Percentiles rank a stretch among this genome's conserved stretches.
These are phyloP conservation scores for Pangasianodon hypophthalmus DNA, from an alignment of 2,113 vertebrate genomes.

Conservation along the genomic window DNA sequence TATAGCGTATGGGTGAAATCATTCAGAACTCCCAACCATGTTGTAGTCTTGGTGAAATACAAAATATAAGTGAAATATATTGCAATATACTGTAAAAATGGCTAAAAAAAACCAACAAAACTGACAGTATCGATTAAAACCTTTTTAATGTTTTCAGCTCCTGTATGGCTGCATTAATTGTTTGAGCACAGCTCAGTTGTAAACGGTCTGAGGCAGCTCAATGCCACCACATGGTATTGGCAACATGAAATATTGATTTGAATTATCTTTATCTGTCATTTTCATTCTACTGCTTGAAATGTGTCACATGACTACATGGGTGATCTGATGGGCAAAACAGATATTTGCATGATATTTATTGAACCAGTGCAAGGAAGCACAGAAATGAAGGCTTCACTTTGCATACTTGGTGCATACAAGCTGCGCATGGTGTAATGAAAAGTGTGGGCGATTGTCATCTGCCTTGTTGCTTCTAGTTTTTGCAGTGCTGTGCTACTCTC, in stretches of 20 bases:
- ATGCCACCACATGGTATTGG: background rate
- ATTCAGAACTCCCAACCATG: too few relatives aligned
- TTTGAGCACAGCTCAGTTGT: background rate
- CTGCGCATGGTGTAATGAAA: background rate
- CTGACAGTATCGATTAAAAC: too few relatives aligned
- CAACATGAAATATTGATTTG: too few relatives aligned
- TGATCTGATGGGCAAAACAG: background rate
- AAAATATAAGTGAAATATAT: too few relatives aligned
- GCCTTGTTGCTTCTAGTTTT: background rate
- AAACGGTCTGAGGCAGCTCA: background rate
- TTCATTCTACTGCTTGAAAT: background rate
- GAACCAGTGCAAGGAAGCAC: background rate
- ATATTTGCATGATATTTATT: background rate
- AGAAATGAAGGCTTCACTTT: background rate
- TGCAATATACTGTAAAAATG: too few relatives aligned
- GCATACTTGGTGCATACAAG: background rate
- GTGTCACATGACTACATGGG: background rate
- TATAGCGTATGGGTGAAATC: too few relatives aligned
- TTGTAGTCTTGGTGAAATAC: too few relatives aligned
- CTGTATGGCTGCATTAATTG: background rate
- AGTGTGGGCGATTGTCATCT: background rate
- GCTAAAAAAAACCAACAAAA: too few relatives aligned
- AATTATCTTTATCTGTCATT: too few relatives aligned
- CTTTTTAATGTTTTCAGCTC: background rate
- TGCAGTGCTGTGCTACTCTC: background rate